These are phyloP conservation scores for Diabrotica virgifera DNA, from an alignment of 1,140 invertebrate species.

Conservation along the genomic window DNA sequence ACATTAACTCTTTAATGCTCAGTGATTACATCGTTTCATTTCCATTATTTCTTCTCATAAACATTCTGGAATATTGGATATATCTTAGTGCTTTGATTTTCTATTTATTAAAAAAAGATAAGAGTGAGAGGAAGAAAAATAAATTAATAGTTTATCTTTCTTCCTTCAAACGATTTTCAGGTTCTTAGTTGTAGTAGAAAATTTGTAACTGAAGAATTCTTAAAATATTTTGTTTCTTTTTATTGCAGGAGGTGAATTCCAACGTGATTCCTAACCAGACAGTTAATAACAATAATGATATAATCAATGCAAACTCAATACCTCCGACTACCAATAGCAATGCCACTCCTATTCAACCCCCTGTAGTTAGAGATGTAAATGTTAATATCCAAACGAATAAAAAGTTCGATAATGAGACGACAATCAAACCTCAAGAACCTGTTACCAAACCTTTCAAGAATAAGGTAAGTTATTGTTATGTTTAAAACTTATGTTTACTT, in stretches of 20 bases:
- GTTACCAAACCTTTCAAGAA: background rate
- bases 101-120: no score
- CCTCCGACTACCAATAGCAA: slow-evolving; percentile 7
- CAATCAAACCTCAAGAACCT: background rate
- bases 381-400: background rate
- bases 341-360: background rate
- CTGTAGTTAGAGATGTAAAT: slow-evolving; percentile 6
- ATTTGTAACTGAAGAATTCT: background rate
- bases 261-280: slow-evolving; percentile 16
- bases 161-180: no score
- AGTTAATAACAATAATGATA: slow-evolving; percentile 20
- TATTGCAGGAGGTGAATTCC: slow-evolving; percentile 27
- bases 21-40: no score
- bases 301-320: slow-evolving; percentile 16
- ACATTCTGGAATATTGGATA: no score
- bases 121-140: no score
- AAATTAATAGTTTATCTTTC: no score
- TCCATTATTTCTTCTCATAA: no score
- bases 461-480: background rate
- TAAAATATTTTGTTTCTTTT: background rate
- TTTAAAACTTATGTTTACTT: no score
- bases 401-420: background rate
- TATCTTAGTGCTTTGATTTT: no score
- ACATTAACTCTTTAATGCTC: no score
- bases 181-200: no score